Evolutionary conservation across 2,888 invertebrate genomes (phyloP).

Genomic region (Luperina nickerlii): DNA sequence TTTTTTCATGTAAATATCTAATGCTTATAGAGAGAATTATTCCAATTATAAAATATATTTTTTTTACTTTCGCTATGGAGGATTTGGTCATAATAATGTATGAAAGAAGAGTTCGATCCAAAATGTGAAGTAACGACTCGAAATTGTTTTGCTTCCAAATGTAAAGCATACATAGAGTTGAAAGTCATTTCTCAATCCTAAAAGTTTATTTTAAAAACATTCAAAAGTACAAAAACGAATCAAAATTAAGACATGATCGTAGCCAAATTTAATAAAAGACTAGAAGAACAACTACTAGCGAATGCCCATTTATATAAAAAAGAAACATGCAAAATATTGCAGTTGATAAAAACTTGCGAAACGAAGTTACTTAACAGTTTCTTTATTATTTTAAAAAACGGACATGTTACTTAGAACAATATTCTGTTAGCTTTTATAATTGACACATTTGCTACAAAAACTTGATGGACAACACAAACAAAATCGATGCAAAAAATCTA

Average conservation of each 20-base stretch:
- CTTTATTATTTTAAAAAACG: slow-evolving; percentile 15
- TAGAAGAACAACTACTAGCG: slow-evolving; percentile 62
- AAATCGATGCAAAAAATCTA: slow-evolving; percentile 53
- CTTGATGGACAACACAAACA: slow-evolving; percentile 71
- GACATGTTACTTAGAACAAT: slow-evolving; percentile 25
- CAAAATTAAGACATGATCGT: slow-evolving; percentile 48
- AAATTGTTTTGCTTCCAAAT: slow-evolving; percentile 63
- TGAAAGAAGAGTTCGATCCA: slow-evolving; percentile 50
- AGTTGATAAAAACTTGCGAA: slow-evolving; percentile 40
- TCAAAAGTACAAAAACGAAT: slow-evolving; percentile 44
- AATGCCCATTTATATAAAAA: slow-evolving; percentile 45
- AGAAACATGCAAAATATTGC: slow-evolving; percentile 50
- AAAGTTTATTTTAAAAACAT: slow-evolving; percentile 48
- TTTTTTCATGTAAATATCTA: slow-evolving; percentile 86
- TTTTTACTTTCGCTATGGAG: slow-evolving; percentile 71
- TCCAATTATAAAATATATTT: slow-evolving; percentile 82
- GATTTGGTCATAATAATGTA: slow-evolving; percentile 81
- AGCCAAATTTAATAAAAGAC: slow-evolving; percentile 62
- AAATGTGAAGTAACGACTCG: slow-evolving; percentile 53
- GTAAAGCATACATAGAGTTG: slow-evolving; percentile 46
- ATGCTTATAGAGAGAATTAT: slow-evolving; percentile 88
- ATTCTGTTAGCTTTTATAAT: slow-evolving; percentile 65
- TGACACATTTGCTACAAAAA: slow-evolving; percentile 67
- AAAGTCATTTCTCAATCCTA: slow-evolving; percentile 32
- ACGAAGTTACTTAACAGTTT: slow-evolving; percentile 10